Conservation (phyloP, 2,888 invertebrate genomes). For the Cyclophora albipunctata region DNA sequence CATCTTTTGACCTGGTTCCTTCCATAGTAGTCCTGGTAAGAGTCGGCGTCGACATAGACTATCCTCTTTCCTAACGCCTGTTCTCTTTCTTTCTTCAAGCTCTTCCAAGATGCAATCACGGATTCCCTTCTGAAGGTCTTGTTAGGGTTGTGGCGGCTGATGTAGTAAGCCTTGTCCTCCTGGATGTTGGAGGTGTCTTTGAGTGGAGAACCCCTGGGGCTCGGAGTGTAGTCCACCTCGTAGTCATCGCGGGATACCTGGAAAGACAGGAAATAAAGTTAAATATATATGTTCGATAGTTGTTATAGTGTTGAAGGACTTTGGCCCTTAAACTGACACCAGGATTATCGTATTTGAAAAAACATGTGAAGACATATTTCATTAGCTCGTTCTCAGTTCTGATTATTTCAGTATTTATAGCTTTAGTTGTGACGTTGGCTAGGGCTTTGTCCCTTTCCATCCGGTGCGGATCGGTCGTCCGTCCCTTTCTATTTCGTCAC, state of each 20-base stretch:
- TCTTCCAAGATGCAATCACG: constrained; percentile 70
- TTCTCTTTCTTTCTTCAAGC: constrained; percentile 66
- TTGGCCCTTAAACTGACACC: too few species aligned
- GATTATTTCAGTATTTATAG: constrained; percentile 42
- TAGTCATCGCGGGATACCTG: constrained; percentile 70
- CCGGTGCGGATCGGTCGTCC: constrained; percentile 29
- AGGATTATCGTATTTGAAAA: too few species aligned
- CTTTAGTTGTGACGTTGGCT: constrained; percentile 32
- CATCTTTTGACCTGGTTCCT: constrained; percentile 65
- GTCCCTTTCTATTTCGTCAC: constrained; percentile 43
- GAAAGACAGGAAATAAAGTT: constrained; percentile 31
- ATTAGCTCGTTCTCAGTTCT: background rate
- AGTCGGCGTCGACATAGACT: constrained; percentile 61
- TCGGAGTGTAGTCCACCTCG: constrained; percentile 60
- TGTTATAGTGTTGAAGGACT: too few species aligned
- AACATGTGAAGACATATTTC: background rate
- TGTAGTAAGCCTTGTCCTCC: constrained; percentile 55
- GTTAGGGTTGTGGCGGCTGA: constrained; percentile 70
- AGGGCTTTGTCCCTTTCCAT: constrained; percentile 42
- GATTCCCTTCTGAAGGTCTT: constrained; percentile 68
- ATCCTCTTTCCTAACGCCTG: constrained; percentile 62
- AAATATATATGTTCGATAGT: background rate
- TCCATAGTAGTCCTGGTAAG: constrained; percentile 62
- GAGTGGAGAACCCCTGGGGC: constrained; percentile 60
- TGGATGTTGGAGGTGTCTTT: constrained; percentile 68